Conservation (phyloP, 1,140 invertebrate genomes). For the Hormaphis cornu region DNA sequence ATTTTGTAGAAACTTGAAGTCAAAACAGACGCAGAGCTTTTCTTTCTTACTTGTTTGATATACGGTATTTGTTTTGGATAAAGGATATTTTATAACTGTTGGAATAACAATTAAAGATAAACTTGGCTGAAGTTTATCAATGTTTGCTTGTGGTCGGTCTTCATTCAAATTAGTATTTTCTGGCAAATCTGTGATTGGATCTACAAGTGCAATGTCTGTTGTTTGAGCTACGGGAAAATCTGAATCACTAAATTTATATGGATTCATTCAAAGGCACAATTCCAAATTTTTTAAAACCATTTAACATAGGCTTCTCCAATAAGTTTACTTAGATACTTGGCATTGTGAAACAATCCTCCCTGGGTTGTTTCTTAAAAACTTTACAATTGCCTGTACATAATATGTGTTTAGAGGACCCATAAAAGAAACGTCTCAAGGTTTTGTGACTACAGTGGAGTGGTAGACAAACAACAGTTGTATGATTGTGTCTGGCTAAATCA, state of each 20-base stretch:
- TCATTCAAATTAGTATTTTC: background rate
- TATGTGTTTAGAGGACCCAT: constrained; percentile 43
- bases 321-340: constrained; percentile 17
- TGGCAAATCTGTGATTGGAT: background rate
- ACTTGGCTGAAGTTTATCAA: background rate
- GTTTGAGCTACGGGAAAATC: background rate
- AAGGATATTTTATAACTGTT: no score
- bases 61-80: no score
- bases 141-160: background rate
- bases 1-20: no score
- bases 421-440: constrained; percentile 42
- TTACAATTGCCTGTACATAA: constrained; percentile 41
- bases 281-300: constrained; percentile 32
- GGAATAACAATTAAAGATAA: background rate
- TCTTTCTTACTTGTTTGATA: no score
- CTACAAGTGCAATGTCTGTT: background rate
- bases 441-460: constrained; percentile 40
- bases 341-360: constrained; percentile 43
- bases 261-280: constrained; percentile 18
- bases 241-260: background rate
- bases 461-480: constrained; percentile 37
- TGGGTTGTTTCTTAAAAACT: constrained; percentile 44
- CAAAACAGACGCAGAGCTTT: no score
- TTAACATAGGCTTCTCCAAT: constrained; percentile 33
- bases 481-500: constrained; percentile 36